Evolutionary conservation across 2,797 vertebrate species (phyloP).

Genomic region (Mormyrops attenuatus): DNA sequence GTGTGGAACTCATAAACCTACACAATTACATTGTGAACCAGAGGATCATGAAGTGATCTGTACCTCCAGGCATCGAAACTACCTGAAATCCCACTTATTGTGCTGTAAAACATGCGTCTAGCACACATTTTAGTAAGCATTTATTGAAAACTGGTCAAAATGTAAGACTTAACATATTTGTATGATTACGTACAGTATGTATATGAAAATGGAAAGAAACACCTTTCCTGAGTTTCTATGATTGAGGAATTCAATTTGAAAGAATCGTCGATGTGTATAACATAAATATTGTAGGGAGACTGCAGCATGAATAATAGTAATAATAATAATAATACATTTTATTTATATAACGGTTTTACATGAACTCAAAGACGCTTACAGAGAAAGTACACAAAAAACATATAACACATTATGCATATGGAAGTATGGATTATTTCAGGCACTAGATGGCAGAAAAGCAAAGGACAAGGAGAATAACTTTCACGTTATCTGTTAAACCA

Average conservation of each 20-base stretch:
- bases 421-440: not conserved
- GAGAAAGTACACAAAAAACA: too few species aligned
- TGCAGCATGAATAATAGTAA: not conserved
- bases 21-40: not conserved
- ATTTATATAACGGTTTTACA: too few species aligned
- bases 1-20: not conserved
- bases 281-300: not conserved
- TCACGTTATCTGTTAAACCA: not conserved
- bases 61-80: not conserved
- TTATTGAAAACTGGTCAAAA: not conserved
- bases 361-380: too few species aligned
- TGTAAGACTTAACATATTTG: not conserved
- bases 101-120: not conserved
- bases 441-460: constrained; percentile 27
- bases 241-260: not conserved
- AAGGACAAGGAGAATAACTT: not conserved
- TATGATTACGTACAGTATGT: not conserved
- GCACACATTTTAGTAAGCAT: not conserved
- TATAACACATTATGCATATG: not conserved
- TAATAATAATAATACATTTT: too few species aligned
- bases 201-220: not conserved
- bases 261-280: not conserved
- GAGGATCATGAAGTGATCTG: not conserved
- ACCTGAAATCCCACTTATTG: not conserved
- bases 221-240: not conserved